Evolutionary conservation across 2,797 vertebrate genomes (phyloP), one percentile per base, ranked within the genome.

Genomic region (Fringilla coelebs): DNA sequence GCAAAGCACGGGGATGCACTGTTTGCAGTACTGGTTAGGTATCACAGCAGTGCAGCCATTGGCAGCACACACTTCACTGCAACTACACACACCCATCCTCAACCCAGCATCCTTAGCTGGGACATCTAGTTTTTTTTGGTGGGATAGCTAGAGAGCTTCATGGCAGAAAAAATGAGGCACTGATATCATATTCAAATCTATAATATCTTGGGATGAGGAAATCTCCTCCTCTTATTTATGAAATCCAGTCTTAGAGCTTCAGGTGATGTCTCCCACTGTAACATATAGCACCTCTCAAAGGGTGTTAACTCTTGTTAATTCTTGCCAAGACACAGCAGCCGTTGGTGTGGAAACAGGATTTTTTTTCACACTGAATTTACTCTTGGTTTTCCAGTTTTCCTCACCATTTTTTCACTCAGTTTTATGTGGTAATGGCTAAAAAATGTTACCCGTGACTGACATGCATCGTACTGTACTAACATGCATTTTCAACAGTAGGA

Each of bases 21-120:
- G 45, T 76, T n/a, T 63, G 45, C 40, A 85, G 48, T n/a, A 19
- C 11, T n/a, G 14, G 14, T 60, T 82, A 26, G 29, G 11, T 48
- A 46, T 11, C 13, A 1, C 4, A 68, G 65, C 34, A 74, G 38
- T 14, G 54, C 83, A 89, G 36, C 38, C 2, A 3, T 1, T 48
- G 46, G 31, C 60, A 82, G 48, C 36, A 62, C 32, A 12, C 3
- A 2, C 70, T 72, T 84, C 11, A 10, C 34, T 73, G 36, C 40
- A 43, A n/a, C 18, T n/a, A 13, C 36, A 28, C 31, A 7, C 1
- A 0, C n/a, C 8, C 18, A 12, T 43, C 17, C 29, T 48, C 15
- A 79, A 10, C 48, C 6, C 51, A 24, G 24, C 46, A 25, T 36
- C 55, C 34, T 76, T 80, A 65, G 26, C 38, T 36, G 58, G 38